These are phyloP conservation scores for Sebastes ruberrimus DNA, from an alignment of 2,797 vertebrate genomes.

Conservation along the genomic window DNA sequence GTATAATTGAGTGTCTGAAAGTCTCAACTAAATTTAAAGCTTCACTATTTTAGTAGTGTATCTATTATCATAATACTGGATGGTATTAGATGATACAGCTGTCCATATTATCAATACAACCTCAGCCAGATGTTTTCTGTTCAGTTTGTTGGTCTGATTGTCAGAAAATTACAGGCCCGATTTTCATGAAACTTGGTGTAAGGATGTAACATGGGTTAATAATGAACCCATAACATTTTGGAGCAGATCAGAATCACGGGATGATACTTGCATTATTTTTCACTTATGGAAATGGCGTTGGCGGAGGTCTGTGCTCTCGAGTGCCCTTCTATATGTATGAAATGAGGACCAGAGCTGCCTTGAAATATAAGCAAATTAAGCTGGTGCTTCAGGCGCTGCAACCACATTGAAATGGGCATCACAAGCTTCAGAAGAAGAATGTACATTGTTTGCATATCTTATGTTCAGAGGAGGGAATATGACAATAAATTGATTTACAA, in stretches of 20 bases:
- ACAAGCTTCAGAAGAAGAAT: background rate
- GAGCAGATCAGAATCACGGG: background rate
- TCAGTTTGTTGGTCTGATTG: background rate
- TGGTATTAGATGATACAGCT: background rate
- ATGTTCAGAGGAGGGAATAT: background rate
- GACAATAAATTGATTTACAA: background rate
- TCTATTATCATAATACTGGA: background rate
- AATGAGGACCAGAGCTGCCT: background rate
- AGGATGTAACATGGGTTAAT: rapidly evolving
- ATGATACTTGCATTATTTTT: background rate
- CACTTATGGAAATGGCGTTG: background rate
- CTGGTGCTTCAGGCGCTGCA: background rate
- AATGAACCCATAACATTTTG: background rate
- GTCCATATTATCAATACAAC: background rate
- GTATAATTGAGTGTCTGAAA: background rate
- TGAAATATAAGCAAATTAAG: background rate
- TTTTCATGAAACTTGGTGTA: background rate
- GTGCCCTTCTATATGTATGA: background rate
- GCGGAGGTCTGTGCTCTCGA: background rate
- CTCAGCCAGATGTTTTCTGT: background rate
- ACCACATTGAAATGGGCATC: background rate
- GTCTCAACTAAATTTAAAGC: too few species aligned
- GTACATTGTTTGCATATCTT: background rate
- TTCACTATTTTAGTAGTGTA: background rate
- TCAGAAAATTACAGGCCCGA: background rate